These are phyloP conservation scores for Malurus alboscapulatus DNA, from an alignment of 2,113 vertebrate genomes.

Conservation along the genomic window DNA sequence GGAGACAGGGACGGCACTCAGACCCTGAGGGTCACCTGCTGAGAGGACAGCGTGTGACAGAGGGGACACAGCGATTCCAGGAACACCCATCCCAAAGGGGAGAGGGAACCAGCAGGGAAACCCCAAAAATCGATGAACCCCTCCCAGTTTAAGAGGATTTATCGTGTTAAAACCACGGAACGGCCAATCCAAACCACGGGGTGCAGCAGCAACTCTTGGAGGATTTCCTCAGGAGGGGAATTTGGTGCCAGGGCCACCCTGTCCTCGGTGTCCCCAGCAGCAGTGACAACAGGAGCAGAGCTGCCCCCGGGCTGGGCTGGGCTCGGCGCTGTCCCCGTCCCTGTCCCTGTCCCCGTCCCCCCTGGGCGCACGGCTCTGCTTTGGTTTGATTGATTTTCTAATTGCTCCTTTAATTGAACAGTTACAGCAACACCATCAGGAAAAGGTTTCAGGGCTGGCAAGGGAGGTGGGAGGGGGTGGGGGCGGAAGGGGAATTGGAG, in stretches of 20 bases:
- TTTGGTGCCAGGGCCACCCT: neutral
- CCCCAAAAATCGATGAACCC: neutral
- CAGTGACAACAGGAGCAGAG: neutral
- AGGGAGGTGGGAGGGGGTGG: neutral
- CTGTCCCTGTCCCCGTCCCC: neutral
- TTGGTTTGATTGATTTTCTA: constrained; percentile 58
- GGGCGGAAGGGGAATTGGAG: constrained; percentile 58
- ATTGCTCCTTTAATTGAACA: constrained; percentile 63
- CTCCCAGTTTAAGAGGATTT: neutral
- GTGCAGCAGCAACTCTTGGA: neutral
- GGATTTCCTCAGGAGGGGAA: neutral
- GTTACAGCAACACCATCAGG: constrained; percentile 55
- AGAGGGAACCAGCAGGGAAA: neutral
- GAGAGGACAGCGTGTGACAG: neutral
- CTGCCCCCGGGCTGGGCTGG: constrained; percentile 27
- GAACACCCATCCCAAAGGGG: neutral
- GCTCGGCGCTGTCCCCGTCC: neutral
- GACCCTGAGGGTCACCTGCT: neutral
- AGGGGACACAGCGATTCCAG: neutral
- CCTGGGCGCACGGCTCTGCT: neutral
- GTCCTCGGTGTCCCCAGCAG: neutral
- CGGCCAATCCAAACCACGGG: neutral
- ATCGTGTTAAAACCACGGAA: neutral
- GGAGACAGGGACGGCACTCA: neutral
- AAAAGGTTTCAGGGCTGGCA: constrained; percentile 53